Evolutionary conservation across 2,888 invertebrate genomes (phyloP), one percentile per base, ranked within the genome.

Genomic region (Sphaerophoria rueppellii): DNA sequence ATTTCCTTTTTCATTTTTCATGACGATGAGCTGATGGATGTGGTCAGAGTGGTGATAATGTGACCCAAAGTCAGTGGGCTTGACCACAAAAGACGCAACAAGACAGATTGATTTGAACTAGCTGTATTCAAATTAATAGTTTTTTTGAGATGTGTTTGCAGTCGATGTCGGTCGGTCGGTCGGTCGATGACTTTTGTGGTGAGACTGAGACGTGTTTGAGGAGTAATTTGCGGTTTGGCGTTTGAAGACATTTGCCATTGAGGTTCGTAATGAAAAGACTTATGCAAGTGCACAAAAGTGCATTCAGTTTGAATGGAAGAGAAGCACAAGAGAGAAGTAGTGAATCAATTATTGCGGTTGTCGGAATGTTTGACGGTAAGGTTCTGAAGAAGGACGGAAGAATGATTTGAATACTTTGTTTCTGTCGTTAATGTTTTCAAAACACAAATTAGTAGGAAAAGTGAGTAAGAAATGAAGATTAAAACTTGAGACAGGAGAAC

Each of bases 41-140:
- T 82, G 65, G 65, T 80, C 80, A 71, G 71, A 50, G 74, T 65
- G 67, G 35, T 69, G 69, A 83, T 83, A 83, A 83, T 83, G 72
- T 75, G 80, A 70, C 54, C 74, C 80, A 67, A 35, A 57, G 73
- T 57, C 78, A 58, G 57, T 54, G 63, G 70, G 70, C 67, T 77
- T 82, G 80, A 80, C 83, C 83, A 71, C 83, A 83, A 80, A 71
- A 80, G 24, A n/a, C n/a, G n/a, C 83, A 74, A 74, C 82, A 72
- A 67, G 75, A 69, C 75, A 67, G 57, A 83, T 76, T 83, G 80
- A 75, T 83, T 80, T 76, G 83, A 83, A 83, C 83, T 83, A 65
- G 65, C 16, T 50, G 6, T 57, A 83, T 83, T 80, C 75, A 83
- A 83, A 83, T 83, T 80, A 83, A 83, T 83, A 83, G 83, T 80